A percentile compares a stretch with the other conserved stretches of the same genome.
phyloP scores from a whole-genome alignment of 2,113 vertebrate species.

The Ctenomys sociabilis region DNA sequence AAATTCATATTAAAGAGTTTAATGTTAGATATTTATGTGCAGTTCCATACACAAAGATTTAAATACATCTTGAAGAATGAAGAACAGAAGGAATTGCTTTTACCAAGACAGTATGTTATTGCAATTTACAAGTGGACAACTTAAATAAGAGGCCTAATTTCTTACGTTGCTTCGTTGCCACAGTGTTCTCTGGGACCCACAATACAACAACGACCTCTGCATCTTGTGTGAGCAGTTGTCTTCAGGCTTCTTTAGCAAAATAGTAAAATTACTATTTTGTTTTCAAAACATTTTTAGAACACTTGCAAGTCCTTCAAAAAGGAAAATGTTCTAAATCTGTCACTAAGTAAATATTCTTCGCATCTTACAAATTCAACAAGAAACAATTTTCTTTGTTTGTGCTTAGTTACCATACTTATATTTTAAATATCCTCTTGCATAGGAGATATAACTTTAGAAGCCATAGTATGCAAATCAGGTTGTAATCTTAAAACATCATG shows the following conservation, averaged over 20 bases:
- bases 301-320: neutral
- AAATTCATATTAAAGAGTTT: neutral
- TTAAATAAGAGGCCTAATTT: neutral
- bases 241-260: slow-evolving; percentile 17
- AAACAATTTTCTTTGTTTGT: slow-evolving; percentile 63
- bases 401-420: neutral
- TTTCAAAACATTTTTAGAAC: slow-evolving; percentile 55
- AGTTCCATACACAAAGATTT: neutral
- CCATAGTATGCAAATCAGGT: slow-evolving; percentile 37
- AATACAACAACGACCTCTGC: slow-evolving; percentile 47
- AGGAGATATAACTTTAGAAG: slow-evolving; percentile 43
- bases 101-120: neutral
- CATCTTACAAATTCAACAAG: slow-evolving; percentile 43
- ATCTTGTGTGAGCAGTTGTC: slow-evolving; percentile 1
- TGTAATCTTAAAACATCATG: slow-evolving; percentile 50
- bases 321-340: neutral
- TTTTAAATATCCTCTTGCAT: slow-evolving; percentile 34
- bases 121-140: neutral
- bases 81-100: neutral
- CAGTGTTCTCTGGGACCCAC: neutral
- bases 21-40: no score
- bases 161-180: neutral
- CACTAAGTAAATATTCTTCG: slow-evolving; percentile 2
- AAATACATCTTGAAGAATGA: neutral
- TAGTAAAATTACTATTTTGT: neutral